Evolutionary conservation across 2,113 vertebrate genomes (phyloP), one percentile per base, ranked within the genome.

Genomic region (Carlito syrichta): DNA sequence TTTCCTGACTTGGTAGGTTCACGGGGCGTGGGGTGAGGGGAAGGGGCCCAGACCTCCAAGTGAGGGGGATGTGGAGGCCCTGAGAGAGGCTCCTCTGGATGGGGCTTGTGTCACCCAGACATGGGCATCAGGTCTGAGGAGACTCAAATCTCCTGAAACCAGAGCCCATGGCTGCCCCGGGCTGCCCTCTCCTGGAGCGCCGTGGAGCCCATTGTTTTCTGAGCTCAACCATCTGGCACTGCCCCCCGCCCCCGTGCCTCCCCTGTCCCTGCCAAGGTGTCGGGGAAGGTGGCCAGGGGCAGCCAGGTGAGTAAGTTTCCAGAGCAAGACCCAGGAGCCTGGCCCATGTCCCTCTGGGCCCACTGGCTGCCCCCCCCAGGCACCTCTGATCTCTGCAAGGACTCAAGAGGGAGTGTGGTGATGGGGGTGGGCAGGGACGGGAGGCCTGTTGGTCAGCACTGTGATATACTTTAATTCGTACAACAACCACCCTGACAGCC

Each of bases 181-280:
- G 63, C 56, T 40, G 74, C 91, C 78, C 56, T 40, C 35, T 45
- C 69, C 77, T 68, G 2, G 2, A 95, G 82, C 85, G 85, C 58
- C 88, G 96, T 91, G 96, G 95, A 94, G 81, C 85, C 88, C 95
- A 96, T 91, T 97, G 97, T 96, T 94, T 97, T 81, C 48, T 1
- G 78, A 76, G 89, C 38, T 79, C 69, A 88, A 9, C 56, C 85
- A 60, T 32, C 74, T 3, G 3, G 94, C 93, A 52, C 74, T 11
- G 76, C 54, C 78, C 68, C 93, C 54, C 78, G 60, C 93, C 79
- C 77, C 54, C 60, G 43, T 14, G 69, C 20, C 56, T 54, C 84
- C 96, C 56, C 69, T 79, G 87, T 56, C 93, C 62, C 40, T 92
- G 93, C 96, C 56, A 17, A 88, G 45, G 76, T 87, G 85, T 94